Conservation (phyloP, 2,888 invertebrate genomes). For the Drosophila buzzatii region DNA sequence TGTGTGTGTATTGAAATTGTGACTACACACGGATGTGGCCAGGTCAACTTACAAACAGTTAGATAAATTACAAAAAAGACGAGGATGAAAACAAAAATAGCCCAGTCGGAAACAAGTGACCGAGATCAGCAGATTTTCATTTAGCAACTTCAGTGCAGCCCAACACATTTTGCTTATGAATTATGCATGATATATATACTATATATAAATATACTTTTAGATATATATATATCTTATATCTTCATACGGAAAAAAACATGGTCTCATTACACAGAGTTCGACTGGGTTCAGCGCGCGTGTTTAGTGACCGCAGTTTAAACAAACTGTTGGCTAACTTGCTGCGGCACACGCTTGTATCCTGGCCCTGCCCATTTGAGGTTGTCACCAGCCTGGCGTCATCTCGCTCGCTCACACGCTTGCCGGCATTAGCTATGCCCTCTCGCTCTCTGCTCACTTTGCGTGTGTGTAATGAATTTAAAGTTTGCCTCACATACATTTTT, state of each 20-base stretch:
- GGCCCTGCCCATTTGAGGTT: constrained; percentile 52
- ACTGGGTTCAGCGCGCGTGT: constrained; percentile 43
- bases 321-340: constrained; percentile 60
- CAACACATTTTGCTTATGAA: background rate
- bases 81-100: background rate
- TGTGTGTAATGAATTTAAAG: constrained; percentile 81
- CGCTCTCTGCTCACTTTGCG: constrained; percentile 59
- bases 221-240: background rate
- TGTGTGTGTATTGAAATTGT: constrained; percentile 60
- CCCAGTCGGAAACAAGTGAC: constrained; percentile 24
- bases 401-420: constrained; percentile 5
- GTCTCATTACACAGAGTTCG: constrained; percentile 11
- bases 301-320: constrained; percentile 75
- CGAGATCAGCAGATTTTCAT: background rate
- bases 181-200: background rate
- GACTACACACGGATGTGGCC: constrained; percentile 53
- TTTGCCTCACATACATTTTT: constrained; percentile 77
- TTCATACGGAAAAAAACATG: background rate
- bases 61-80: constrained; percentile 9
- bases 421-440: constrained; percentile 3
- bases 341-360: constrained; percentile 24
- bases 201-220: background rate
- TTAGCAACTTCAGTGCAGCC: background rate
- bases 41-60: constrained; percentile 44
- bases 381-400: constrained; percentile 56